phyloP scores from a whole-genome alignment of 2,797 vertebrate genomes.

The Amblyraja radiata region DNA sequence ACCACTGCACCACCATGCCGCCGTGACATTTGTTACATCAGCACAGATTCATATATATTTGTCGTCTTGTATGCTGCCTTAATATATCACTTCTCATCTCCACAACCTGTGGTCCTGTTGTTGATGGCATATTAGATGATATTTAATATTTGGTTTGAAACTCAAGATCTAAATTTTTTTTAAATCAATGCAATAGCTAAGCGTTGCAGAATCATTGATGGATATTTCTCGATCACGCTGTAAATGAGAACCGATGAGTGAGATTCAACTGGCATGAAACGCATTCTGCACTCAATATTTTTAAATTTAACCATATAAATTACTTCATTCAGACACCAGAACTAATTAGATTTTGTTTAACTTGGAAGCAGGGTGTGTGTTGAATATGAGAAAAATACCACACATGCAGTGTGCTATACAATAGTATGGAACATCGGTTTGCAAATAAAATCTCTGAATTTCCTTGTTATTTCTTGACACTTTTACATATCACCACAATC shows the following conservation, averaged over 20 bases:
- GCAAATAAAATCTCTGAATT: slow-evolving; percentile 33
- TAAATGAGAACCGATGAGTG: not conserved
- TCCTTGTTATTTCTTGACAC: slow-evolving; percentile 6
- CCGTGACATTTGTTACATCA: not conserved
- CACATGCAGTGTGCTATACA: not conserved
- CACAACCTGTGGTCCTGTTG: not conserved
- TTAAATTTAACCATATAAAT: not conserved
- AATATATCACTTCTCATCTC: not conserved
- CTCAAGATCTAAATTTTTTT: not conserved
- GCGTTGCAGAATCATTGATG: not conserved
- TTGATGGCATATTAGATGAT: slow-evolving; percentile 25
- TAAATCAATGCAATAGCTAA: not conserved
- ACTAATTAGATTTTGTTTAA: slow-evolving; percentile 8
- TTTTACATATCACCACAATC: not conserved
- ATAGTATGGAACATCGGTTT: not conserved
- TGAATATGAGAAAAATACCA: not conserved
- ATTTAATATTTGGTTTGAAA: not conserved
- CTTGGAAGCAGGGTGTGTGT: not conserved
- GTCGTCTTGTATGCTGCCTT: not conserved
- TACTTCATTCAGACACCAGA: not conserved
- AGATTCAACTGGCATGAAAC: not conserved
- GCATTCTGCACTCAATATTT: slow-evolving; percentile 3
- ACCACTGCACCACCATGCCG: not conserved
- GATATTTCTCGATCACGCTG: not conserved
- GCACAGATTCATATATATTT: not conserved